These are phyloP conservation scores for Mythimna lalbum DNA, from an alignment of 2,888 invertebrate genomes.

Conservation along the genomic window DNA sequence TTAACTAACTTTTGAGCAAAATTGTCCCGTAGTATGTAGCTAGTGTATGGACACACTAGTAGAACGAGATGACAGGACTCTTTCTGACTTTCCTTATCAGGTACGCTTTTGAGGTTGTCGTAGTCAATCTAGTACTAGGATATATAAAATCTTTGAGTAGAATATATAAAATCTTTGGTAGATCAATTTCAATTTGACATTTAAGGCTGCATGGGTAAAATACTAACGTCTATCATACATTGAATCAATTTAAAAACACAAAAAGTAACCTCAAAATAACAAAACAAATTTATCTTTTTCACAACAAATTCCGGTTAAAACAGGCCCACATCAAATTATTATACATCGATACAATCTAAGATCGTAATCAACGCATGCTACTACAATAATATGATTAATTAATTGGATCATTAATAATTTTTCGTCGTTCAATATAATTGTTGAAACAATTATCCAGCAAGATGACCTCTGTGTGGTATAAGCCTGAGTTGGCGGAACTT, in stretches of 20 bases:
- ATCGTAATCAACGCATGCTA: neutral
- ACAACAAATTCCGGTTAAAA: neutral
- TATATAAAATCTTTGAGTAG: too few species aligned
- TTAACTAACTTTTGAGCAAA: too few species aligned
- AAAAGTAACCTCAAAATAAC: conserved; percentile 42
- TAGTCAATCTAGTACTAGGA: too few species aligned
- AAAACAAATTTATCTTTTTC: conserved; percentile 17
- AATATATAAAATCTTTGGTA: too few species aligned
- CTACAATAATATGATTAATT: conserved; percentile 15
- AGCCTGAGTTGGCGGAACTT: conserved; percentile 79
- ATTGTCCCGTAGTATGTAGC: too few species aligned
- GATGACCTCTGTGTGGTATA: conserved; percentile 85
- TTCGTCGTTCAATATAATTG: conserved; percentile 1
- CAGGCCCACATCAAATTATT: conserved; percentile 11
- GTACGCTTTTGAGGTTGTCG: too few species aligned
- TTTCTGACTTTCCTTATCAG: too few species aligned
- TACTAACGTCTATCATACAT: conserved; percentile 5
- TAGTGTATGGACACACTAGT: too few species aligned
- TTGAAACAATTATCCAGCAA: conserved; percentile 26
- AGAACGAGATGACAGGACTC: too few species aligned
- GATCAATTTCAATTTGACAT: conserved; percentile 31
- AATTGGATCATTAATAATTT: neutral
- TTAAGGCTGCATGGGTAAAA: conserved; percentile 15
- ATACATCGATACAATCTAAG: neutral
- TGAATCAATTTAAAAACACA: conserved; percentile 23